Conservation (phyloP, 2,113 vertebrate species). For the Corythornis madagascariensis region DNA sequence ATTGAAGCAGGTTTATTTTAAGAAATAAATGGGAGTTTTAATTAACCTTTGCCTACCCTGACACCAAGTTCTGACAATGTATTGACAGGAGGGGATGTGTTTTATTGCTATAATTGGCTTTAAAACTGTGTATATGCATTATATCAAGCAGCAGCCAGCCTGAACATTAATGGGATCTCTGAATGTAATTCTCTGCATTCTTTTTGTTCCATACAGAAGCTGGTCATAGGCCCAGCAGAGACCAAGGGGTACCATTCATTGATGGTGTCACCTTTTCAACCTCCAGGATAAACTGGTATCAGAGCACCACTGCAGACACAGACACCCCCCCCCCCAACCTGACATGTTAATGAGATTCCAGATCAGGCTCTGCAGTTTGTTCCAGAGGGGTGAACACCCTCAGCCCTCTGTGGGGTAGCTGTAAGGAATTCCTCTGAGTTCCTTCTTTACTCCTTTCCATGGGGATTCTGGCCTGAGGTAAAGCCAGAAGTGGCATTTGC, state of each 20-base stretch:
- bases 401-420: background rate
- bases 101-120: background rate
- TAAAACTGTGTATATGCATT: background rate
- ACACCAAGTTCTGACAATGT: background rate
- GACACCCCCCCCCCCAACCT: background rate
- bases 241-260: background rate
- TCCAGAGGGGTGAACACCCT: background rate
- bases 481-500: background rate
- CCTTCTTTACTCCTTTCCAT: background rate
- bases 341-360: background rate
- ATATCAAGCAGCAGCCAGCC: background rate
- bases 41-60: background rate
- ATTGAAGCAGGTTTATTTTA: conserved; percentile 9
- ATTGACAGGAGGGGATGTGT: background rate
- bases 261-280: background rate
- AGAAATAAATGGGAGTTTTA: conserved; percentile 11
- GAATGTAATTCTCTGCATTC: background rate
- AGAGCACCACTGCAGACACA: background rate
- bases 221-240: background rate
- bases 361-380: background rate
- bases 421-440: background rate
- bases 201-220: background rate
- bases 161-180: background rate
- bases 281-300: background rate
- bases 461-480: background rate